Evolutionary conservation across 2,888 invertebrate genomes (phyloP), one percentile per base, ranked within the genome.

Genomic region (Cylloceria caligata): DNA sequence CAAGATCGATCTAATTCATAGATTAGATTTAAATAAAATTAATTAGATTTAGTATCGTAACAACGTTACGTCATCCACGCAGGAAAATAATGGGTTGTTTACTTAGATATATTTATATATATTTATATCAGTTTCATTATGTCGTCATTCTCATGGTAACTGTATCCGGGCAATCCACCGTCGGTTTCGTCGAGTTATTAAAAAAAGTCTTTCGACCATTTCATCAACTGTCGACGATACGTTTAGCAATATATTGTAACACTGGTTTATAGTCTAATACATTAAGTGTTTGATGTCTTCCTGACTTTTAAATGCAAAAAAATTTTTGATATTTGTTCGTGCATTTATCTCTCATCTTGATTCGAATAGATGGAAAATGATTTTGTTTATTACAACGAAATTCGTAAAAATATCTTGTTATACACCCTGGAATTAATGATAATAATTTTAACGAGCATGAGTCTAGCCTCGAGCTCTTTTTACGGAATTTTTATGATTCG

Each of bases 121-220:
- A 39, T 64, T 16, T 24, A n/a, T n/a, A 36, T 34, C 47, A 30
- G 19, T 72, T 68, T 52, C 9, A 45, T 65, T 55, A 27, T 67
- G 19, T 42, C 45, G 24, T 57, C 42, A 36, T 60, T 55, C 13
- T 47, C 47, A 45, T 79, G 64, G 69, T 81, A 74, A 72, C 68
- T 72, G 69, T 80, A 47, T 80, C 55, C 57, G 71, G 36, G 55
- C 75, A 57, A 80, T 80, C 80, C 80, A 80, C 80, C 78, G 81
- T 78, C 69, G 81, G 69, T 73, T 68, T 69, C 69, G 62, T 52
- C 49, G 36, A 68, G n/a, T 52, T 7, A 13, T 47, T 7, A n/a
- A 24, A 69, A 39, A 55, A 69, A 55, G 52, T 39, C 69, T 55
- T 19, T 39, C 39, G 69, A 69, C 52, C 21, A 5, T 24, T 52